phyloP scores from a whole-genome alignment of 1,140 invertebrate species.

The Calephelis nemesis region DNA sequence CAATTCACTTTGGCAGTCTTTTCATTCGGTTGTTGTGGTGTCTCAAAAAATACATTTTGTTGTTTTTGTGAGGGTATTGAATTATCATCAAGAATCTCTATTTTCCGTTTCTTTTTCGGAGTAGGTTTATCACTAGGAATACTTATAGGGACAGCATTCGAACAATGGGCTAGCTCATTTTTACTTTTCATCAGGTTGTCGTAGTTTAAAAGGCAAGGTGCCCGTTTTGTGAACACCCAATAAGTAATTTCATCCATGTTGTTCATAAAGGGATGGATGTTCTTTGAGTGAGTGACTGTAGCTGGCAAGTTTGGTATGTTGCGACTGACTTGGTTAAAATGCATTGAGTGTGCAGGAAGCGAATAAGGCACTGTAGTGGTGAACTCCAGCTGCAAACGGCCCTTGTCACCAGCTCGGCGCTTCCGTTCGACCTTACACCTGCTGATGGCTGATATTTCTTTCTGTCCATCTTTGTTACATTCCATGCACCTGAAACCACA shows the following conservation, averaged over 20 bases:
- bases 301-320: slow-evolving; percentile 24
- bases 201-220: slow-evolving; percentile 65
- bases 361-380: slow-evolving; percentile 37
- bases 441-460: slow-evolving; percentile 28
- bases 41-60: slow-evolving; percentile 61
- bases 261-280: slow-evolving; percentile 60
- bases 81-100: slow-evolving; percentile 53
- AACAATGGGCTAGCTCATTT: slow-evolving; percentile 49
- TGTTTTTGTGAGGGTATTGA: slow-evolving; percentile 52
- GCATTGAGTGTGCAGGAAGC: slow-evolving; percentile 35
- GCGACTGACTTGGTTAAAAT: slow-evolving; percentile 28
- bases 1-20: slow-evolving; percentile 39
- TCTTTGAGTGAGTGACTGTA: slow-evolving; percentile 24
- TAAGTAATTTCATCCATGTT: slow-evolving; percentile 71
- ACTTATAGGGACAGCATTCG: slow-evolving; percentile 44
- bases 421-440: slow-evolving; percentile 38
- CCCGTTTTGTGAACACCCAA: slow-evolving; percentile 65
- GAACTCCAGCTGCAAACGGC: slow-evolving; percentile 40
- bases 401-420: slow-evolving; percentile 33
- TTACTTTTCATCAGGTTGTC: slow-evolving; percentile 58
- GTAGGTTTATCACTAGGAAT: slow-evolving; percentile 45
- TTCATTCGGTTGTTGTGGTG: slow-evolving; percentile 41
- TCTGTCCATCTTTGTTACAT: slow-evolving; percentile 60
- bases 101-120: slow-evolving; percentile 60
- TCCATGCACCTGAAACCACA: slow-evolving; percentile 57